Percentiles rank a stretch among this genome's conserved stretches.
phyloP scores from a whole-genome alignment of 2,888 invertebrate genomes.

The Parelbella ahira region DNA sequence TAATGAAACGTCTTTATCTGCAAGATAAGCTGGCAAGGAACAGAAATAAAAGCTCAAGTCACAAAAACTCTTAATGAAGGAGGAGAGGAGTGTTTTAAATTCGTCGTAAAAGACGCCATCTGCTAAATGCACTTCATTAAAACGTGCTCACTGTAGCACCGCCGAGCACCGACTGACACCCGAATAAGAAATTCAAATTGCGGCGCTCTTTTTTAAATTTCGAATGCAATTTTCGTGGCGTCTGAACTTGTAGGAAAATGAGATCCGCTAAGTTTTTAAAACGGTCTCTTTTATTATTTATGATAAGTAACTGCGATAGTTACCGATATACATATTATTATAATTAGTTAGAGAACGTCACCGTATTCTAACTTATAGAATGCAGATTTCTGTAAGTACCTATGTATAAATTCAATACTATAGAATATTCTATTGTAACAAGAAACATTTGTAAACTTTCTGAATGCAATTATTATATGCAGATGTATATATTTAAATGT shows the following conservation, averaged over 20 bases:
- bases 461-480: no score
- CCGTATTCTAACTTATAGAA: no score
- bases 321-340: no score
- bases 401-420: no score
- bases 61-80: slow-evolving; percentile 53
- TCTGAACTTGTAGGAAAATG: slow-evolving; percentile 29
- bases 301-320: slow-evolving; percentile 8
- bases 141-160: slow-evolving; percentile 51
- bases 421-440: no score
- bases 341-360: no score
- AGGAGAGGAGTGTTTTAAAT: slow-evolving; percentile 58
- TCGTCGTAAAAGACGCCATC: slow-evolving; percentile 49
- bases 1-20: slow-evolving; percentile 59
- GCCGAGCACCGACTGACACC: slow-evolving; percentile 44
- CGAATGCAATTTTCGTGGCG: slow-evolving; percentile 43
- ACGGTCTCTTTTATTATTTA: slow-evolving; percentile 15
- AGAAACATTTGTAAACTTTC: no score
- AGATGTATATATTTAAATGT: no score
- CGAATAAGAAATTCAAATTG: slow-evolving; percentile 63
- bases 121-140: slow-evolving; percentile 67
- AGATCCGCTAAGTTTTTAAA: slow-evolving; percentile 22
- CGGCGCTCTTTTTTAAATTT: slow-evolving; percentile 52
- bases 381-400: no score
- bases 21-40: slow-evolving; percentile 42
- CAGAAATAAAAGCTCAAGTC: slow-evolving; percentile 26